These are phyloP conservation scores for Arenicola marina DNA, from an alignment of 2,888 invertebrate species.

Conservation along the genomic window DNA sequence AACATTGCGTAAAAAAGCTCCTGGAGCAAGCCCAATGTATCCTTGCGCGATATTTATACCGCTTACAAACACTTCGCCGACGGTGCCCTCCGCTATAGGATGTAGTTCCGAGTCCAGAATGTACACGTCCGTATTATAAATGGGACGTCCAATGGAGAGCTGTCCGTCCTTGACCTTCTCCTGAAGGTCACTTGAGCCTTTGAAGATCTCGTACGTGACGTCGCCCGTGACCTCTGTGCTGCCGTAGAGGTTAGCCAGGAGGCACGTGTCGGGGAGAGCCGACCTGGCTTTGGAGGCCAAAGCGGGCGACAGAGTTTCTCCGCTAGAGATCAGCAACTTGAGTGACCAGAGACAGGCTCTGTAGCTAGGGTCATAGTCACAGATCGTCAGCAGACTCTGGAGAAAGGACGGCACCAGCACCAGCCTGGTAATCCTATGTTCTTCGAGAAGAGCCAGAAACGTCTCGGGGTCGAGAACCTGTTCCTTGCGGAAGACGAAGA, in stretches of 20 bases:
- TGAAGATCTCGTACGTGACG: conserved; percentile 78
- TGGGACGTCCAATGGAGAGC: conserved; percentile 81
- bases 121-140: conserved; percentile 82
- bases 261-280: conserved; percentile 66
- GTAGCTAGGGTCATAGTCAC: background rate
- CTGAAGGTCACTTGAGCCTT: conserved; percentile 58
- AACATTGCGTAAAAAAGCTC: conserved; percentile 62
- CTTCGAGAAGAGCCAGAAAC: conserved; percentile 72
- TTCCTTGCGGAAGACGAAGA: conserved; percentile 76
- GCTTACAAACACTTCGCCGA: conserved; percentile 82
- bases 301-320: conserved; percentile 8
- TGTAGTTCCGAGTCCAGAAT: conserved; percentile 75
- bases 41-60: conserved; percentile 80
- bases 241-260: conserved; percentile 85
- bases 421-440: conserved; percentile 62
- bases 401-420: conserved; percentile 82
- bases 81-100: conserved; percentile 73
- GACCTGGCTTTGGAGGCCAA: conserved; percentile 3
- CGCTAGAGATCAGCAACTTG: background rate
- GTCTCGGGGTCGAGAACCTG: conserved; percentile 79
- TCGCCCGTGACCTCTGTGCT: conserved; percentile 92
- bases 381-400: conserved; percentile 24
- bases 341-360: too few species aligned
- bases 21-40: conserved; percentile 70
- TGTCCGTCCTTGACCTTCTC: conserved; percentile 64